Evolutionary conservation across 2,888 invertebrate species (phyloP).

Genomic region (Drosophila neotestacea): DNA sequence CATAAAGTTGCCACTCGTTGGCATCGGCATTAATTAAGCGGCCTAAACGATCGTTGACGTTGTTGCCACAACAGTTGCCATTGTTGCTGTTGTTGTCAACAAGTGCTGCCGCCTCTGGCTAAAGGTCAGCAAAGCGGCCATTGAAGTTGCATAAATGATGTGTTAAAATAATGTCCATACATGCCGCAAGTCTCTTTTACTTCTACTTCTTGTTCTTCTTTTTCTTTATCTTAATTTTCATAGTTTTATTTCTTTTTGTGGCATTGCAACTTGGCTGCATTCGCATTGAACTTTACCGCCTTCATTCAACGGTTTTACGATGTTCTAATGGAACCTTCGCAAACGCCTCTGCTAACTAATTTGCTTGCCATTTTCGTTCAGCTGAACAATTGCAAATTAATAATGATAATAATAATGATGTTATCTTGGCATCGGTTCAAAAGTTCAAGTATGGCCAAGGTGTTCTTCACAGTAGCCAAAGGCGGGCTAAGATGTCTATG

Average conservation of each 20-base stretch:
- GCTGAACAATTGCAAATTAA: conserved; percentile 70
- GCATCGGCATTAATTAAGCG: conserved; percentile 66
- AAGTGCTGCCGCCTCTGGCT: conserved; percentile 34
- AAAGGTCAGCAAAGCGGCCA: conserved; percentile 70
- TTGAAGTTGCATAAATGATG: conserved; percentile 68
- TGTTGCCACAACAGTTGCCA: conserved; percentile 10
- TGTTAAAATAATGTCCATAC: conserved; percentile 66
- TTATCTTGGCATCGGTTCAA: conserved; percentile 35
- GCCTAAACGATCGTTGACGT: conserved; percentile 55
- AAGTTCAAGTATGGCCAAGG: conserved; percentile 56
- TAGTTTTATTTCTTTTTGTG: conserved; percentile 24
- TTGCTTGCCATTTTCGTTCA: conserved; percentile 52
- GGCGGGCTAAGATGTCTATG: conserved; percentile 37
- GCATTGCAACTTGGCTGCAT: conserved; percentile 39
- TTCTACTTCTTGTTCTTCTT: background rate
- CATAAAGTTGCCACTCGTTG: conserved; percentile 62
- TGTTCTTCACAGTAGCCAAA: conserved; percentile 45
- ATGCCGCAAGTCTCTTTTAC: conserved; percentile 19
- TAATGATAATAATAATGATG: conserved; percentile 41
- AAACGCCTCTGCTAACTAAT: conserved; percentile 42
- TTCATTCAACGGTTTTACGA: conserved; percentile 38
- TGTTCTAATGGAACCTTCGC: conserved; percentile 53
- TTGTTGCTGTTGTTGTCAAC: conserved; percentile 31
- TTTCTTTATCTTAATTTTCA: background rate
- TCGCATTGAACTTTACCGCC: conserved; percentile 75